Conservation (phyloP, 2,113 vertebrate species). For the Podarcis raffonei region DNA sequence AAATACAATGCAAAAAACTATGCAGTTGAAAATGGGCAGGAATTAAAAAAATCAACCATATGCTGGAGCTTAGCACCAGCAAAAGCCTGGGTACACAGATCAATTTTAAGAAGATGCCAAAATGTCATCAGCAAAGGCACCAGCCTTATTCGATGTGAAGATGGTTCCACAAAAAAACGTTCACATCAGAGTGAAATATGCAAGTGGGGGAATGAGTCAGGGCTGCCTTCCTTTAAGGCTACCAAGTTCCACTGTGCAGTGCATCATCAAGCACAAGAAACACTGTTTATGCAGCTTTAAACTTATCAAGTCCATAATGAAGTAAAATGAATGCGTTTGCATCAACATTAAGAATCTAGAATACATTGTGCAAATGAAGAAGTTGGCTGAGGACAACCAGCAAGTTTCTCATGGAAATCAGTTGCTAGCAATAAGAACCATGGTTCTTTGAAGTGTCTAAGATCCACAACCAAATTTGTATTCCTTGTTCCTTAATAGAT, state of each 20-base stretch:
- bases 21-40: too few relatives aligned
- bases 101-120: too few relatives aligned
- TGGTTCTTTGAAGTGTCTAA: background rate
- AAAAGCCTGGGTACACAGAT: too few relatives aligned
- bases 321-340: background rate
- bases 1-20: too few relatives aligned
- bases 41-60: too few relatives aligned
- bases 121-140: too few relatives aligned
- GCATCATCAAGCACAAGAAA: background rate
- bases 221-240: background rate
- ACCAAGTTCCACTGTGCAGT: background rate
- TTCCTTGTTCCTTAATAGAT: background rate
- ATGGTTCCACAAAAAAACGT: background rate
- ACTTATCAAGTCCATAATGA: background rate
- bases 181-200: background rate
- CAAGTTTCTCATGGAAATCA: background rate
- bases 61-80: too few relatives aligned
- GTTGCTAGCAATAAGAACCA: background rate
- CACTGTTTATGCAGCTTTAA: background rate
- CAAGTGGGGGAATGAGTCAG: background rate
- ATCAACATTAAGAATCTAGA: background rate
- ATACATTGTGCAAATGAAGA: background rate
- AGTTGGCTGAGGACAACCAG: background rate
- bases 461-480: background rate
- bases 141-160: background rate